Evolutionary conservation across 2,888 invertebrate genomes (phyloP), one percentile per base, ranked within the genome.

Genomic region (Lasioglossum lativentre): DNA sequence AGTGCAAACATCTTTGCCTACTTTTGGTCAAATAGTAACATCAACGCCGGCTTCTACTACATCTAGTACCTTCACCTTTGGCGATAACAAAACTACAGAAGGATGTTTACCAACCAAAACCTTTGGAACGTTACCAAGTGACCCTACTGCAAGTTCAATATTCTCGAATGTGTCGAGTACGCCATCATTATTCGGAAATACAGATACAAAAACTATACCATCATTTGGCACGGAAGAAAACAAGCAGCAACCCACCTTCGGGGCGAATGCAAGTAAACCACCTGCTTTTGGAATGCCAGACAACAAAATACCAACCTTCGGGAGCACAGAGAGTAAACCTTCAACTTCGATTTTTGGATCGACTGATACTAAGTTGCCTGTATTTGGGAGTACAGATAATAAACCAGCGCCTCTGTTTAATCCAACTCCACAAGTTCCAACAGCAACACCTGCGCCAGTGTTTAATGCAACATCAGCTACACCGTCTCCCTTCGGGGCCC

Each of bases 161-260:
- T 90, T 90, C 30, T 74, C 88, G 72, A 74, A 40, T 80, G 59
- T 91, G 82, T 78, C 91, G 56, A 78, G 71, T 79, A 14, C 72
- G 42, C 73, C 84, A 4, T 42, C 91, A 23, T 47, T 91, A 27
- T 93, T 93, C 76, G 89, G 88, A 4, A 89, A 74, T 52, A 81
- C 78, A 12, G 87, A 88, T 3, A 83, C 81, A 3, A 77, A 92
- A 56, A 59, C 82, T 30, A 74, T 83, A 30, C 71, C 89, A 56
- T 66, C 89, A 3, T 92, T 93, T 75, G 91, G 90, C 56, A 76
- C 89, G 1, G 73, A 89, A n/a, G 92, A 92, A 10, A 91, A 91
- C 19, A 92, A 90, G 40, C 70, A 83, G 40, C 70, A 83, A 30
- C 66, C 92, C 27, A 66, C 82, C 0, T 94, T 94, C 45, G 88